These are phyloP conservation scores for Lagria hirta DNA, from an alignment of 2,888 invertebrate genomes.

Conservation along the genomic window DNA sequence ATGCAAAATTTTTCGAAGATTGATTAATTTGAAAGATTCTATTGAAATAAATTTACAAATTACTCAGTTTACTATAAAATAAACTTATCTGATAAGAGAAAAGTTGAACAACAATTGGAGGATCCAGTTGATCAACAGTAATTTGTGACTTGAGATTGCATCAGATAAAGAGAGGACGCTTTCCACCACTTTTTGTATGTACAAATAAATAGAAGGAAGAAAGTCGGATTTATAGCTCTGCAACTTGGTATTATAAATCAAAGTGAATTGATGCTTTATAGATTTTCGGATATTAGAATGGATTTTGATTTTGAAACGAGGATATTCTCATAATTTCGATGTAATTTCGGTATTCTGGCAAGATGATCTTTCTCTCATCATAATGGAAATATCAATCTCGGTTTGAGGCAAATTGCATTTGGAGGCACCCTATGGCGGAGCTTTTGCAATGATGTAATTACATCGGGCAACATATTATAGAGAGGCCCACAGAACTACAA, in stretches of 20 bases:
- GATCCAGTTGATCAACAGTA: too few species aligned
- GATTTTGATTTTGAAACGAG: constrained; percentile 16
- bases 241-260: constrained; percentile 20
- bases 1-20: too few species aligned
- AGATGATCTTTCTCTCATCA: constrained; percentile 5
- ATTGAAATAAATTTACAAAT: too few species aligned
- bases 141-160: too few species aligned
- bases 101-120: too few species aligned
- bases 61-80: too few species aligned
- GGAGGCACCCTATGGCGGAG: constrained; percentile 4
- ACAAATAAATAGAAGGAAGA: constrained; percentile 30
- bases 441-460: constrained; percentile 33
- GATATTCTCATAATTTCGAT: constrained; percentile 15
- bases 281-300: constrained; percentile 27
- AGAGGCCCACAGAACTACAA: constrained; percentile 49
- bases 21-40: too few species aligned
- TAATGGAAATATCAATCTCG: constrained; percentile 20
- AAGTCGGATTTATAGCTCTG: constrained; percentile 31
- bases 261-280: constrained; percentile 30
- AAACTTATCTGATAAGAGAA: too few species aligned
- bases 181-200: constrained; percentile 30
- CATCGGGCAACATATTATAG: constrained; percentile 40
- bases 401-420: constrained; percentile 15
- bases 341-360: constrained; percentile 12
- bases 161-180: too few species aligned